phyloP scores from a whole-genome alignment of 2,888 invertebrate species.

The Hemistola chrysoprasaria region DNA sequence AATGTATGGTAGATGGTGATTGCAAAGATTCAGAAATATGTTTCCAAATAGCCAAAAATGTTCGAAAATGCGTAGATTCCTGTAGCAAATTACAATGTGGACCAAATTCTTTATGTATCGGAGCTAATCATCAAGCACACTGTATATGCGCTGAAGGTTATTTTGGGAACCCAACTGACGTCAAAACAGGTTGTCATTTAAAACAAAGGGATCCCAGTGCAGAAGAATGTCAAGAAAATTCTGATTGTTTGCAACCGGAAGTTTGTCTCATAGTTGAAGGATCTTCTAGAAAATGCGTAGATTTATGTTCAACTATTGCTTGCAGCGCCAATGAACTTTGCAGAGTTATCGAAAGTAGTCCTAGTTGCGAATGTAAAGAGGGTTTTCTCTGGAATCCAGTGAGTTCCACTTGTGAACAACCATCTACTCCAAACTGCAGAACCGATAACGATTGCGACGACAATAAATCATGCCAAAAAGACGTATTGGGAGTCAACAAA shows the following conservation, averaged over 20 bases:
- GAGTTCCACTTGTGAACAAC: constrained; percentile 91
- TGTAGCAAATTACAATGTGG: constrained; percentile 95
- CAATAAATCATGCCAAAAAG: constrained; percentile 89
- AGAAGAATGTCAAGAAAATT: constrained; percentile 85
- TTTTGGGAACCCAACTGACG: constrained; percentile 91
- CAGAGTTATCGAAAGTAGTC: constrained; percentile 85
- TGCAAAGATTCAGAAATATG: constrained; percentile 93
- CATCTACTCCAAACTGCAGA: constrained; percentile 91
- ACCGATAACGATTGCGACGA: constrained; percentile 86
- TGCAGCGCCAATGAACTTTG: constrained; percentile 93
- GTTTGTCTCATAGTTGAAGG: constrained; percentile 86
- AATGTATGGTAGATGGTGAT: constrained; percentile 91
- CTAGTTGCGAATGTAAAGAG: constrained; percentile 90
- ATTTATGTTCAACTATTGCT: constrained; percentile 90
- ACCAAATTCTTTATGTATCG: constrained; percentile 93
- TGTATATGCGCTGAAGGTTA: constrained; percentile 93
- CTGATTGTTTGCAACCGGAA: constrained; percentile 87
- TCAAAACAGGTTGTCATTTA: constrained; percentile 89
- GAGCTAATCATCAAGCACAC: constrained; percentile 91
- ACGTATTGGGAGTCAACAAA: constrained; percentile 92
- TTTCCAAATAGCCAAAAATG: constrained; percentile 90
- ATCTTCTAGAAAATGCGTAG: constrained; percentile 86
- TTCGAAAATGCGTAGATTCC: constrained; percentile 92
- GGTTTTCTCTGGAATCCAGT: constrained; percentile 93
- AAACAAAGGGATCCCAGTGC: constrained; percentile 82